Evolutionary conservation across 2,113 vertebrate genomes (phyloP).

Genomic region (Centropus bengalensis): DNA sequence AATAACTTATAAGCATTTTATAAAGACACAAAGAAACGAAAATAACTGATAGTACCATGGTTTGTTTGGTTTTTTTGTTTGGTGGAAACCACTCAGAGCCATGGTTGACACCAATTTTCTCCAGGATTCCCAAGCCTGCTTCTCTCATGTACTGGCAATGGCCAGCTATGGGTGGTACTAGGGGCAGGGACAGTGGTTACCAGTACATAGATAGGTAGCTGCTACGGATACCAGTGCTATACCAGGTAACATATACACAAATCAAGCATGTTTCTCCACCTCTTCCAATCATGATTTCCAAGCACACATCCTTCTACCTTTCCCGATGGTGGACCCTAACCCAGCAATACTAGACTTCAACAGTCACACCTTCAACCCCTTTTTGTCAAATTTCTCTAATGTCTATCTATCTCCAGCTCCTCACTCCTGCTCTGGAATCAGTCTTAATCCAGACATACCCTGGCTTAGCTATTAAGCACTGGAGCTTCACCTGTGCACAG

Average conservation of each 20-base stretch:
- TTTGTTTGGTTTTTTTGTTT: not conserved
- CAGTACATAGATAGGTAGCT: not conserved
- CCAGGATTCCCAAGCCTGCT: not conserved
- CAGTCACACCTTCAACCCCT: not conserved
- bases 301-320: not conserved
- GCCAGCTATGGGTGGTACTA: not conserved
- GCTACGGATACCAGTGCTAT: not conserved
- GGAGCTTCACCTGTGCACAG: not conserved
- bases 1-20: fast-evolving
- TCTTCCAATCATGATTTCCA: not conserved
- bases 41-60: fast-evolving
- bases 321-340: not conserved
- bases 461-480: not conserved
- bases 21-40: not conserved
- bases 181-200: not conserved
- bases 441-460: not conserved
- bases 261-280: not conserved
- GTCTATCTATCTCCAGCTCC: not conserved
- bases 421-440: not conserved
- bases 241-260: fast-evolving
- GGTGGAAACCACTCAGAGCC: not conserved
- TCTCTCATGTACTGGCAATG: not conserved
- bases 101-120: not conserved
- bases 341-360: not conserved
- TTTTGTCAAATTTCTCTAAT: not conserved